phyloP scores from a whole-genome alignment of 1,140 invertebrate genomes.

The Thaumetopoea pityocampa region DNA sequence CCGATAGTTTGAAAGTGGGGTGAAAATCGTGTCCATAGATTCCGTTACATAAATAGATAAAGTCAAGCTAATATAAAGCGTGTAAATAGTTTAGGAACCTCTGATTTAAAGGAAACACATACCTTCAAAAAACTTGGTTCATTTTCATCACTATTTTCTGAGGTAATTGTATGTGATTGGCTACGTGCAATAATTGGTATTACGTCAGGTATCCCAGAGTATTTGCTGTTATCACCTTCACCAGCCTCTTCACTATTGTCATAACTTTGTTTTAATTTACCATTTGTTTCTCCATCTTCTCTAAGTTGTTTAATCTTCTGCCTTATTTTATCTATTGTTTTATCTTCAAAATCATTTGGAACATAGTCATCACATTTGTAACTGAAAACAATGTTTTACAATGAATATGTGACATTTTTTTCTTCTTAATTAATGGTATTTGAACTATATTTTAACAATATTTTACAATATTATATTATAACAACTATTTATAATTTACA shows the following conservation, averaged over 20 bases:
- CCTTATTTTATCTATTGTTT: conserved; percentile 79
- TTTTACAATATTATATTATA: too few species aligned
- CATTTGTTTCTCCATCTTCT: conserved; percentile 33
- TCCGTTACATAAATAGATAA: too few species aligned
- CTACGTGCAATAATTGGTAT: conserved; percentile 28
- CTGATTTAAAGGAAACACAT: conserved; percentile 15
- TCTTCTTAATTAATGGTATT: conserved; percentile 1
- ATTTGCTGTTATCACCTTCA: conserved; percentile 31
- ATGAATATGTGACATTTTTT: too few species aligned
- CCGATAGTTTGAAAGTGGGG: too few species aligned
- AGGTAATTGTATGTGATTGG: conserved; percentile 16
- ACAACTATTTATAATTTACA: too few species aligned
- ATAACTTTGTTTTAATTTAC: conserved; percentile 31
- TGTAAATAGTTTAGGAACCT: too few species aligned
- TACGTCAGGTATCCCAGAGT: conserved; percentile 20
- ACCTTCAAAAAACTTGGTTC: conserved; percentile 49
- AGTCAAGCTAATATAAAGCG: too few species aligned
- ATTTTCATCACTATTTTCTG: conserved; percentile 36
- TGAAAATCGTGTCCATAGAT: too few species aligned
- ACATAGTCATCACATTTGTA: conserved; percentile 90
- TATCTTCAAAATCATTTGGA: conserved; percentile 82
- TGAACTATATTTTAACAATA: not conserved
- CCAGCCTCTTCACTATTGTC: conserved; percentile 37
- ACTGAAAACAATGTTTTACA: conserved; percentile 79
- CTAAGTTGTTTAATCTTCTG: conserved; percentile 75